A percentile compares a stretch with the other conserved stretches of the same genome.
These are phyloP conservation scores for Hylaeus anthracinus DNA, from an alignment of 1,140 invertebrate species.

Conservation along the genomic window DNA sequence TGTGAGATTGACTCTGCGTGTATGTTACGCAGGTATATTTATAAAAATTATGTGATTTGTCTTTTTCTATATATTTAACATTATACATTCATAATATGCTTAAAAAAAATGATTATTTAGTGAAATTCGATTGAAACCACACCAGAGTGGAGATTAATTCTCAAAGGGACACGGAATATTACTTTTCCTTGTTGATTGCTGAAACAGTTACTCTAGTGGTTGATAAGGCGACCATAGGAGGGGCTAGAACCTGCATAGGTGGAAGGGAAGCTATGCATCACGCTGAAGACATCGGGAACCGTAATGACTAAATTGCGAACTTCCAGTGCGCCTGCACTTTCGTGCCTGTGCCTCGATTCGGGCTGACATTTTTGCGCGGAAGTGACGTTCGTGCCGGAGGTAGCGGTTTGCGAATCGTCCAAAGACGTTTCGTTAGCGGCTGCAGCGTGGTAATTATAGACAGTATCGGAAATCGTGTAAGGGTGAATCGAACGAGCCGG, in stretches of 20 bases:
- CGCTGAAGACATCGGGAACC: conserved; percentile 42
- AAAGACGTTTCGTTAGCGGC: not conserved
- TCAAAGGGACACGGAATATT: too few species aligned
- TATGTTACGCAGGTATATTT: too few species aligned
- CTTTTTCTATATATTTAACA: too few species aligned
- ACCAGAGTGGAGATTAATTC: too few species aligned
- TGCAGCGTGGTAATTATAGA: not conserved
- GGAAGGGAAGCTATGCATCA: conserved; percentile 59
- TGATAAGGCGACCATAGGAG: conserved; percentile 43
- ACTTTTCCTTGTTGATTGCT: too few species aligned
- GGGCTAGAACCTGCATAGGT: conserved; percentile 46
- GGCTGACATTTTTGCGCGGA: conserved; percentile 40
- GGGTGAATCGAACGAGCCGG: not conserved
- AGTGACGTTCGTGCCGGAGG: conserved; percentile 13
- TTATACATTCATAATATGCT: too few species aligned
- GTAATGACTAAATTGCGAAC: conserved; percentile 63
- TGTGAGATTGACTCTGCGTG: too few species aligned
- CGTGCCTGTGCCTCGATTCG: conserved; percentile 43
- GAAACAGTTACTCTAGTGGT: too few species aligned
- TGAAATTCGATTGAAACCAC: too few species aligned
- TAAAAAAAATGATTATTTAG: too few species aligned
- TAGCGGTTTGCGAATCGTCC: not conserved
- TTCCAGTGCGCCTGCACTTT: conserved; percentile 63
- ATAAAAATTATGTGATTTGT: too few species aligned
- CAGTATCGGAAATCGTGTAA: not conserved